Percentiles rank a stretch among this genome's conserved stretches.
Conservation (phyloP, 2,888 invertebrate genomes). For the Diaphora mendica region DNA sequence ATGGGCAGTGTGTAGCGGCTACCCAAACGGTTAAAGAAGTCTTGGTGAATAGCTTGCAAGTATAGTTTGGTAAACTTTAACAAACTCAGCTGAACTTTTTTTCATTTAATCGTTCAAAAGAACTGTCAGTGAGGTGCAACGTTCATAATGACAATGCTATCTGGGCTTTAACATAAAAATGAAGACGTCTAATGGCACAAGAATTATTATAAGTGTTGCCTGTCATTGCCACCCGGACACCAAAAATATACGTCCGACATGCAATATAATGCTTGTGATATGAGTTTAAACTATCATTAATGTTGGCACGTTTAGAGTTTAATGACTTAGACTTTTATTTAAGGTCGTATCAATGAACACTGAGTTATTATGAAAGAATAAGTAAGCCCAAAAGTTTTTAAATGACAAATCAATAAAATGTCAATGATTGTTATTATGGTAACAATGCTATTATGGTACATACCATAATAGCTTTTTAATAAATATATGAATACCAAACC, state of each 20-base stretch:
- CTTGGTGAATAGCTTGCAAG: no score
- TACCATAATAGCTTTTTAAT: no score
- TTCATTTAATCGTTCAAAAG: not conserved
- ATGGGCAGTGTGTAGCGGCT: no score
- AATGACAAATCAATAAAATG: not conserved
- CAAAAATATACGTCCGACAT: not conserved
- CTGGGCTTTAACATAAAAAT: conserved; percentile 10
- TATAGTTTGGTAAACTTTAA: no score
- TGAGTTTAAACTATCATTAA: not conserved
- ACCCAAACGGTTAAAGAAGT: no score
- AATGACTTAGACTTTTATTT: not conserved
- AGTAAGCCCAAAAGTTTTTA: not conserved
- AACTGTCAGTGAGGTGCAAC: not conserved
- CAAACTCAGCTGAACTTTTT: no score
- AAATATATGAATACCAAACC: no score
- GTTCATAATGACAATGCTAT: conserved; percentile 6
- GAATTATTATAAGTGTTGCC: conserved; percentile 16
- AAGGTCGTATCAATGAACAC: not conserved
- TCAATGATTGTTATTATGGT: no score
- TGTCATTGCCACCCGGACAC: conserved; percentile 16
- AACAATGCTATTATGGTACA: no score
- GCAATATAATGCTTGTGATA: conserved; percentile 9
- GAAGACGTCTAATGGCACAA: conserved; percentile 11
- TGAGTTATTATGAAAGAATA: not conserved
- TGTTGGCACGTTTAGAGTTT: not conserved